Conservation (phyloP, 2,113 vertebrate species). For the Pitta sordida region DNA sequence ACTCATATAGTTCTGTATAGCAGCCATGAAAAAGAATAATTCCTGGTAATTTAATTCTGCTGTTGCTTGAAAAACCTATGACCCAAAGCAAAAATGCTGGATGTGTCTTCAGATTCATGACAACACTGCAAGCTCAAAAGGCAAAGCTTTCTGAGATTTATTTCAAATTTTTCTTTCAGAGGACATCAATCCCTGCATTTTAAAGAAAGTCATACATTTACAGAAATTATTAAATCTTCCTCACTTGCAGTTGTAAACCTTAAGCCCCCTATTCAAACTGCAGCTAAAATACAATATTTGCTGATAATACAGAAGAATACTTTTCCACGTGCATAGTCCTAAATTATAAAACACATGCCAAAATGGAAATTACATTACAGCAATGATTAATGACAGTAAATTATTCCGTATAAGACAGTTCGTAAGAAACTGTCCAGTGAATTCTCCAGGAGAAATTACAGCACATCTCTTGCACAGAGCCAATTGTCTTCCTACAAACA, state of each 20-base stretch:
- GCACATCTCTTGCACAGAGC: neutral
- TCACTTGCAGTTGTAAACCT: neutral
- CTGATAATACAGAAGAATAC: neutral
- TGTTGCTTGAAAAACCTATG: conserved; percentile 24
- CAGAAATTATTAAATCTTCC: neutral
- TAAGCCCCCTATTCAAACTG: neutral
- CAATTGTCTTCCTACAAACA: neutral
- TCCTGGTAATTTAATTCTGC: conserved; percentile 35
- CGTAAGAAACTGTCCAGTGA: neutral
- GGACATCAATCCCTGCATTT: neutral
- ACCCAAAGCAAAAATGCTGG: conserved; percentile 32
- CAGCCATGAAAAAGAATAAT: conserved; percentile 22
- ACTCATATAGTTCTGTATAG: conserved; percentile 19
- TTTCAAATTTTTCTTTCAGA: neutral
- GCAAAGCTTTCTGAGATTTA: neutral
- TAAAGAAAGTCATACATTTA: neutral
- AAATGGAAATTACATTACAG: neutral
- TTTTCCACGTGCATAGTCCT: neutral
- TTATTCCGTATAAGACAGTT: neutral
- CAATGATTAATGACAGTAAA: neutral
- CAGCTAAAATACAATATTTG: neutral
- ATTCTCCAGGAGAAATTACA: neutral
- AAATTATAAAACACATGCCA: neutral
- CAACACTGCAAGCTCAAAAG: neutral
- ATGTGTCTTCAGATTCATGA: neutral